These are phyloP conservation scores for Macrotis lagotis DNA, from an alignment of 2,113 vertebrate genomes.

Conservation along the genomic window DNA sequence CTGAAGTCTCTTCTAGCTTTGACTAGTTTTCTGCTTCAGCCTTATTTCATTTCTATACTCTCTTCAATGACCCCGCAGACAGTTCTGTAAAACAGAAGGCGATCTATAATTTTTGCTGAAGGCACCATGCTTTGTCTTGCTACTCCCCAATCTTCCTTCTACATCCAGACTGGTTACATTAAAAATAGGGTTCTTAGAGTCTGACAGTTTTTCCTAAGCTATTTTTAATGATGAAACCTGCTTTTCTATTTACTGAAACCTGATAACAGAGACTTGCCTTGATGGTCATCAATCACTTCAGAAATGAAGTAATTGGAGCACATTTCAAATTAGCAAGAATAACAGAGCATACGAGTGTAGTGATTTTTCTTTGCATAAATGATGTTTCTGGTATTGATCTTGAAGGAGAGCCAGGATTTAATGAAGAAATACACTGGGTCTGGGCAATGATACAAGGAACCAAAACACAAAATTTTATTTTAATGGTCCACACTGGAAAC, in stretches of 20 bases:
- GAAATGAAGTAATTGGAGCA: not conserved
- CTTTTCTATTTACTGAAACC: not conserved
- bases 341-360: not conserved
- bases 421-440: not conserved
- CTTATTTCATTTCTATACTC: no score
- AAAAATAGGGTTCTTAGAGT: not conserved
- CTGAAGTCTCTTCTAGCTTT: no score
- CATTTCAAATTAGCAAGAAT: conserved; percentile 1
- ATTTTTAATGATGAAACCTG: not conserved
- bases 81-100: not conserved
- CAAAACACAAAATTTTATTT: not conserved
- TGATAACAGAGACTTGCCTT: not conserved
- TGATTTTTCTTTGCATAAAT: conserved; percentile 1
- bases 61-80: no score
- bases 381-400: not conserved
- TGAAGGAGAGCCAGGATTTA: not conserved
- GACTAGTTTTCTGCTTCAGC: no score
- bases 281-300: not conserved
- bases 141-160: not conserved
- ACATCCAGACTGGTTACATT: not conserved
- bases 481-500: not conserved
- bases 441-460: not conserved
- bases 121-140: not conserved
- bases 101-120: not conserved
- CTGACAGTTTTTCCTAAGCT: not conserved